Evolutionary conservation across 2,888 invertebrate species (phyloP), one percentile per base, ranked within the genome.

Genomic region (Tetragnatha montana): DNA sequence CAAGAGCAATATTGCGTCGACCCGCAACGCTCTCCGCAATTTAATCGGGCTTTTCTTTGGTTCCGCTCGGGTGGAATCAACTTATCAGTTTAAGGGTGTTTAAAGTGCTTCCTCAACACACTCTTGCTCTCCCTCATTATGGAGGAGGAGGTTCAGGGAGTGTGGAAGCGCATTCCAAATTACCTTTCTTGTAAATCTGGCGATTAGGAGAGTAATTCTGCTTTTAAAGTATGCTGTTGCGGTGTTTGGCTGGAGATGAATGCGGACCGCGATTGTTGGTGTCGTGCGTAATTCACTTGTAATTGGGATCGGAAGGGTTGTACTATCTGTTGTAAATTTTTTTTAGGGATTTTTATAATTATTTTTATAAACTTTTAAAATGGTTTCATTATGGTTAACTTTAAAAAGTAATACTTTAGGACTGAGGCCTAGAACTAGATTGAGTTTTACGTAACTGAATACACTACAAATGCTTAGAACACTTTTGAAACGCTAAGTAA

Each of bases 71-170:
- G 7, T 60, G 12, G 60, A 60, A 60, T 82, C 73, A 74, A 51
- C 73, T 74, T 82, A 82, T 82, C 73, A 73, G 81, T 82, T 82
- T 81, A 81, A 81, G 71, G 14, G 71, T 49, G 50, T 81, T 81
- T 81, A 70, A 49, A 12, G 70, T 35, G 70, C 19, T 71, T 81
- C 49, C 19, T 50, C 17, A 80, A 10, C 17, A 60, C 60, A 17
- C 60, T 35, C 35, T 35, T 35, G 2, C 60, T 17, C 12, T 0
- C 4, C 12, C 12, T 60, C 60, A 60, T 60, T 60, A 60, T 17
- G 60, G 17, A 12, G 12, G 4, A n/a, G n/a, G n/a, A n/a, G n/a
- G 1, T 35, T 35, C 4, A 10, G 12, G 10, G 60, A 60, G 60
- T 60, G 60, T 60, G 60, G 60, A 6, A 60, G 60, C 17, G 12